These are phyloP conservation scores for Drosophila prosaltans DNA, from an alignment of 1,140 invertebrate genomes.

Conservation along the genomic window DNA sequence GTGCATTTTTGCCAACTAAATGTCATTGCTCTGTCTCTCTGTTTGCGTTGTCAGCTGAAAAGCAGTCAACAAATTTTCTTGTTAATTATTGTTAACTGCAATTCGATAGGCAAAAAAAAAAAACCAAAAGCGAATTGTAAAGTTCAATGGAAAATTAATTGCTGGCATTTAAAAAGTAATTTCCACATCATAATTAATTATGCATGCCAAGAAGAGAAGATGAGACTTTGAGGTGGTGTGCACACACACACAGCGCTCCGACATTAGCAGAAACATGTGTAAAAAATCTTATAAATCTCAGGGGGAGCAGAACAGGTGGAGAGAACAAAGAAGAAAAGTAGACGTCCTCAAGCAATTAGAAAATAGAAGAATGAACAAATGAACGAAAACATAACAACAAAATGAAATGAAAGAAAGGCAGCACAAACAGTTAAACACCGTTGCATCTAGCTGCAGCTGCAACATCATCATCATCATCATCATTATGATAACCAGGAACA, in stretches of 20 bases:
- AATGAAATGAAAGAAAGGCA: conserved; percentile 49
- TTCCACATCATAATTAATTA: conserved; percentile 69
- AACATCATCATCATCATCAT: conserved; percentile 36
- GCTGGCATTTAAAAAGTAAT: conserved; percentile 57
- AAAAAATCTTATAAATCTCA: conserved; percentile 6
- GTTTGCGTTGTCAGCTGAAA: neutral
- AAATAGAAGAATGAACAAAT: conserved; percentile 22
- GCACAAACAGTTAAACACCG: conserved; percentile 66
- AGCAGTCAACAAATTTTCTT: conserved; percentile 41
- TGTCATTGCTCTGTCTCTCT: conserved; percentile 1
- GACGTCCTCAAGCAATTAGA: conserved; percentile 53
- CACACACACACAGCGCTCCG: too few species aligned
- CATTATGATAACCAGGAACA: conserved; percentile 29
- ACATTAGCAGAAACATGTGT: neutral
- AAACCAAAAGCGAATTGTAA: conserved; percentile 25
- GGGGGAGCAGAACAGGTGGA: too few species aligned
- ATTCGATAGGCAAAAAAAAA: conserved; percentile 59
- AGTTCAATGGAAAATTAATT: conserved; percentile 69
- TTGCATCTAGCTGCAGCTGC: conserved; percentile 37
- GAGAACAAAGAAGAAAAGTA: neutral
- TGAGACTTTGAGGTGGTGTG: neutral
- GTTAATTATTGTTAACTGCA: conserved; percentile 48
- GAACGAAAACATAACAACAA: conserved; percentile 50
- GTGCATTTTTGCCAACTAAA: neutral
- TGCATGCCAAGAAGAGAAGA: conserved; percentile 41